These are phyloP conservation scores for Bettongia penicillata DNA, from an alignment of 2,113 vertebrate genomes.

Conservation along the genomic window DNA sequence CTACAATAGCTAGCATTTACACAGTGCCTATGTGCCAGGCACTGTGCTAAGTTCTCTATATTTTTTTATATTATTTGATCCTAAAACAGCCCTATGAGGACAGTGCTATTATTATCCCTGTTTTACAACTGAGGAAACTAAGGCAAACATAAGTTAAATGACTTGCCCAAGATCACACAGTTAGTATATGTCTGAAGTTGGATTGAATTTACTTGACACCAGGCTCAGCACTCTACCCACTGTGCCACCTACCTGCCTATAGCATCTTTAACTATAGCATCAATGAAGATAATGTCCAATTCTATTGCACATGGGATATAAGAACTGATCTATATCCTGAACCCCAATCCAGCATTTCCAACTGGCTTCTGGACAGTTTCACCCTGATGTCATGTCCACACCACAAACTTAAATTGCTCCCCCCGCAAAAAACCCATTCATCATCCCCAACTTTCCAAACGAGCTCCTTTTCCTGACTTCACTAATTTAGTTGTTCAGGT, in stretches of 20 bases:
- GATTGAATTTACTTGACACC: background rate
- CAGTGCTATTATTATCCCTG: background rate
- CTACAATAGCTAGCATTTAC: background rate
- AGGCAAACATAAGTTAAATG: background rate
- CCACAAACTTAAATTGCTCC: background rate
- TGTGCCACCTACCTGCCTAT: background rate
- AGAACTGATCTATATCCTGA: background rate
- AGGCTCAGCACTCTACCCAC: background rate
- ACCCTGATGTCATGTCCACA: background rate
- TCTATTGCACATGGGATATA: background rate
- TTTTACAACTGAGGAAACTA: background rate
- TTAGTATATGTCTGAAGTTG: background rate
- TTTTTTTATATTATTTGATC: background rate
- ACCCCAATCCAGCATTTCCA: background rate
- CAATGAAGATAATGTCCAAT: background rate
- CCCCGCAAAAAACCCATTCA: background rate
- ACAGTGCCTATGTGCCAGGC: background rate
- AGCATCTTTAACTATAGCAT: background rate
- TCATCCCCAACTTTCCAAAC: background rate
- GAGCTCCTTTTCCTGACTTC: background rate
- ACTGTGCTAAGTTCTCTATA: background rate
- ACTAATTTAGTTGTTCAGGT: background rate
- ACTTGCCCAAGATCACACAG: background rate
- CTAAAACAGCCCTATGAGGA: background rate
- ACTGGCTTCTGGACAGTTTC: background rate